phyloP scores from a whole-genome alignment of 2,113 vertebrate species.

The Rafetus swinhoei region DNA sequence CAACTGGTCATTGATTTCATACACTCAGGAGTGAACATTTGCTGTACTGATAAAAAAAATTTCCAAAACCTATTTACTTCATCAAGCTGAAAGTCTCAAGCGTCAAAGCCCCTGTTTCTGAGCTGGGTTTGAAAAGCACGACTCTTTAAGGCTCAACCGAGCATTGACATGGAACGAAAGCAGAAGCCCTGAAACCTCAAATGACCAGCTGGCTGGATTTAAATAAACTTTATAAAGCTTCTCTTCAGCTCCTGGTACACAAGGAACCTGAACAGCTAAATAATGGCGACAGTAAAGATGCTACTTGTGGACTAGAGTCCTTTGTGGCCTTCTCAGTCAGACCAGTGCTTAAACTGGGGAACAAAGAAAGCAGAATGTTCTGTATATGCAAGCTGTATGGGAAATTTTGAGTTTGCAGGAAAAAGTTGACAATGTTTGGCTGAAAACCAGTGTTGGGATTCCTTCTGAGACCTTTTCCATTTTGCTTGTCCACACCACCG shows the following conservation, averaged over 20 bases:
- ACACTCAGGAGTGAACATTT: slow-evolving; percentile 3
- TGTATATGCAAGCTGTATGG: neutral
- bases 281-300: no score
- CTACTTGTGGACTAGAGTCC: no score
- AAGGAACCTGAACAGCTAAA: slow-evolving; percentile 18
- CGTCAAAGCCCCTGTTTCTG: slow-evolving; percentile 27
- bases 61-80: slow-evolving; percentile 41
- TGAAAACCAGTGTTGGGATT: no score
- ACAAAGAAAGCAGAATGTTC: neutral
- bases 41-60: slow-evolving; percentile 46
- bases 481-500: no score
- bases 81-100: slow-evolving; percentile 59
- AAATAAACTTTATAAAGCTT: neutral
- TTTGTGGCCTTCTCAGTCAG: neutral
- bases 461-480: no score
- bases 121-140: slow-evolving; percentile 4
- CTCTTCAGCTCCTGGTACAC: neutral
- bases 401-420: slow-evolving; percentile 11
- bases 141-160: slow-evolving; percentile 39
- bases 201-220: slow-evolving; percentile 2
- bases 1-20: slow-evolving; percentile 44
- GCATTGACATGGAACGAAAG: slow-evolving; percentile 30
- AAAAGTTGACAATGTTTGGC: neutral
- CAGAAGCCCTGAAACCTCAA: slow-evolving; percentile 45
- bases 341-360: neutral